Evolutionary conservation across 2,888 invertebrate species (phyloP), one percentile per base, ranked within the genome.

Genomic region (Caenorhabditis imperialis): DNA sequence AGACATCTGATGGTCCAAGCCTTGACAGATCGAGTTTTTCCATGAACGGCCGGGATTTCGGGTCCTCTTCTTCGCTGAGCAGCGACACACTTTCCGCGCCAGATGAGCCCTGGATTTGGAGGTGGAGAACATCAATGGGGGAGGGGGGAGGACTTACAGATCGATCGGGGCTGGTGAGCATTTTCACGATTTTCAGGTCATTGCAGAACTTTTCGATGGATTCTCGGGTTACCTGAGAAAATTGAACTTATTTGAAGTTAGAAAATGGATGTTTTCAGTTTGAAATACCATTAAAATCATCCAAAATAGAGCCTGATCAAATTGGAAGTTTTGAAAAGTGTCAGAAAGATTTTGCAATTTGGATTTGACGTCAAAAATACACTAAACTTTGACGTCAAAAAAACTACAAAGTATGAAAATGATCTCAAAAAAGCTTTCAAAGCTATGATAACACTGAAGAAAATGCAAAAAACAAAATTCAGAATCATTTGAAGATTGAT

Each of bases 121-220:
- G 1, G 1, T 35, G 16, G 4, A 30, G 23, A n/a, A 7, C 2
- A 1, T 30, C 20, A 20, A 7, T 44, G 27, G 25, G 23, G 33
- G 33, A 48, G 27, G 38, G 27, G 10, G 33, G n/a, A 40, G n/a
- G 40, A 30, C 63, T 54, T 23, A 57, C 58, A 3, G 61, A 42
- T 37, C 74, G 18, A 20, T 74, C 74, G 0, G 50, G 44, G 22
- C 55, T 61, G 18, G 61, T 40, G 7, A 75, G 40, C 37, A 75
- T 53, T 44, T 51, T 44, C 1, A 71, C 70, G 14, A 75, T 65
- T 20, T 71, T 70, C 45, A 75, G 35, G 35, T 75, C 75, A 22
- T 65, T 65, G 42, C 75, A 75, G 37, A 75, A 75, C 37, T 50
- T 40, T 22, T 71, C 75, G 14, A 75, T 70, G 1, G 75, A 75